A percentile compares a stretch with the other conserved stretches of the same genome.
These are phyloP conservation scores for Lasioglossum oenotherae DNA, from an alignment of 2,888 invertebrate genomes.

Conservation along the genomic window DNA sequence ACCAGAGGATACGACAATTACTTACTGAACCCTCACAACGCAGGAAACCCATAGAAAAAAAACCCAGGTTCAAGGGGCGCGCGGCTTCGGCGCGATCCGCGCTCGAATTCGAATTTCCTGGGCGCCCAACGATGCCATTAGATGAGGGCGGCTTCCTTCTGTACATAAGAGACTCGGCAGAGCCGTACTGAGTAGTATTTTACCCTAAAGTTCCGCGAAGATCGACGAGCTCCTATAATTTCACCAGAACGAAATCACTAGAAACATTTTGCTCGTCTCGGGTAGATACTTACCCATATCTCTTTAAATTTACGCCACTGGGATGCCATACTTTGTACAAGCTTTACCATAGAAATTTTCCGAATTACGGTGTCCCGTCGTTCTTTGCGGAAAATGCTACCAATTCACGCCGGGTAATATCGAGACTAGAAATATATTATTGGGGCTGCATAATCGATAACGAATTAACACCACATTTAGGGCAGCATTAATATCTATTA, in stretches of 20 bases:
- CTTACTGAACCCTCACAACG: conserved; percentile 50
- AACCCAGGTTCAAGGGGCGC: conserved; percentile 47
- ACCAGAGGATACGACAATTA: conserved; percentile 40
- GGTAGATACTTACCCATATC: conserved; percentile 17
- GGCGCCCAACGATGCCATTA: conserved; percentile 58
- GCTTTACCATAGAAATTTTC: conserved; percentile 38
- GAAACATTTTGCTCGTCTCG: conserved; percentile 9
- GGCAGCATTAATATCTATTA: conserved; percentile 80
- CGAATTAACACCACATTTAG: conserved; percentile 78
- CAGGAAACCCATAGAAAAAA: conserved; percentile 46
- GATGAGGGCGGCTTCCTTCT: conserved; percentile 58
- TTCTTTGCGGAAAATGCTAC: conserved; percentile 54
- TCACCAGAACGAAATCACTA: conserved; percentile 7
- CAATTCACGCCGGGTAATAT: conserved; percentile 50
- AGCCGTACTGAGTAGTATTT: conserved; percentile 60
- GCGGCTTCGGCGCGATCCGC: conserved; percentile 25
- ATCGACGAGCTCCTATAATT: conserved; percentile 35
- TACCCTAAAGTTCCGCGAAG: conserved; percentile 36
- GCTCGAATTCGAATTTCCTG: conserved; percentile 41
- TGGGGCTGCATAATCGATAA: conserved; percentile 71
- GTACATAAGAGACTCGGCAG: conserved; percentile 57
- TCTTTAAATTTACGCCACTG: conserved; percentile 32
- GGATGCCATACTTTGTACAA: conserved; percentile 52
- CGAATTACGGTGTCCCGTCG: conserved; percentile 26
- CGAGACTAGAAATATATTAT: conserved; percentile 59